Evolutionary conservation across 1,140 invertebrate genomes (phyloP).

Genomic region (Diplogasteroides magnus): DNA sequence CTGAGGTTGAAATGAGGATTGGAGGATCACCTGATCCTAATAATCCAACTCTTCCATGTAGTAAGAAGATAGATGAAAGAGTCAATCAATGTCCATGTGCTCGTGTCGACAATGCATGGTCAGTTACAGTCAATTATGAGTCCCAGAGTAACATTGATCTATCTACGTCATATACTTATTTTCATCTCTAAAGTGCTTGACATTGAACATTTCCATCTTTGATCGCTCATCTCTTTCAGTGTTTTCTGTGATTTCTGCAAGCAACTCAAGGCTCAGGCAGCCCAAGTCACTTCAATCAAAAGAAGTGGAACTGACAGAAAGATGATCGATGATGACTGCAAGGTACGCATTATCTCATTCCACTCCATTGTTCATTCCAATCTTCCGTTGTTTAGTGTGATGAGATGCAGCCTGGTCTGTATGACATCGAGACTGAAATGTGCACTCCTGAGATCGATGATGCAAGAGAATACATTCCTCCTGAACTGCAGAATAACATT

Average conservation of each 20-base stretch:
- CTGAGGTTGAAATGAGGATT: slow-evolving; percentile 54
- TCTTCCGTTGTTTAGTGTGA: slow-evolving; percentile 27
- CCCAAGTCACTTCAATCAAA: slow-evolving; percentile 14
- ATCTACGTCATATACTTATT: not conserved
- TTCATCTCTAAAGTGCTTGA: not conserved
- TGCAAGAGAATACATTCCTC: slow-evolving; percentile 54
- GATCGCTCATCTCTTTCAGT: slow-evolving; percentile 28
- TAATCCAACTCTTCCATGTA: slow-evolving; percentile 53
- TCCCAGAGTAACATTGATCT: not conserved
- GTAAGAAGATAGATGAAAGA: slow-evolving; percentile 55
- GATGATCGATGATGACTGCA: slow-evolving; percentile 29
- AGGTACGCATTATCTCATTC: slow-evolving; percentile 13
- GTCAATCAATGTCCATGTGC: slow-evolving; percentile 55
- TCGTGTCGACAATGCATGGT: slow-evolving; percentile 54
- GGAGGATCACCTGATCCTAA: slow-evolving; percentile 54
- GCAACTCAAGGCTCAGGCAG: slow-evolving; percentile 47
- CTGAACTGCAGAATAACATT: slow-evolving; percentile 53
- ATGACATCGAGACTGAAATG: slow-evolving; percentile 56
- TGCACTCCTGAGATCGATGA: slow-evolving; percentile 55
- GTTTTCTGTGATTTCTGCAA: slow-evolving; percentile 55
- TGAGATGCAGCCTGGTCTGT: slow-evolving; percentile 43
- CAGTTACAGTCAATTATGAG: too few relatives aligned
- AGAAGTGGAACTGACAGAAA: slow-evolving; percentile 10
- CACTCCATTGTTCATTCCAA: not conserved
- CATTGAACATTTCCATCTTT: not conserved